These are phyloP conservation scores for Amblyraja radiata DNA, from an alignment of 2,797 vertebrate species.

Conservation along the genomic window DNA sequence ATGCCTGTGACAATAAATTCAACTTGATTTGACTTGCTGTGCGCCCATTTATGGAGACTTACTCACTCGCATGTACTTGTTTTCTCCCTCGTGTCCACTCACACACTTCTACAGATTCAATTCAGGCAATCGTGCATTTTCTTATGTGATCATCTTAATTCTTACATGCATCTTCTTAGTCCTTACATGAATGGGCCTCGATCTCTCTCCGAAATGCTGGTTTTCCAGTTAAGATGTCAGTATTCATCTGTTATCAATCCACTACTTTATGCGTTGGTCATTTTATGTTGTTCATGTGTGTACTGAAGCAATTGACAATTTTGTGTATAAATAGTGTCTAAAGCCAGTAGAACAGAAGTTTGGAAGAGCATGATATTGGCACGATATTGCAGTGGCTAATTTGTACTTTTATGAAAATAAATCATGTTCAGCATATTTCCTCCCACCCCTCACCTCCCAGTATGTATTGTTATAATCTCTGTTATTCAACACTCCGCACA, in stretches of 20 bases:
- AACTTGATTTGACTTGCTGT: too few species aligned
- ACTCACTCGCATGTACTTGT: too few species aligned
- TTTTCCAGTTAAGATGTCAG: background rate
- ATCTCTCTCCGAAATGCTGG: background rate
- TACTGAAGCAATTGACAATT: background rate
- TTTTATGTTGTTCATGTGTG: background rate
- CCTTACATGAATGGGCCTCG: background rate
- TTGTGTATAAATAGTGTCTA: background rate
- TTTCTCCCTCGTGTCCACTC: background rate
- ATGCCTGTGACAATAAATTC: too few species aligned
- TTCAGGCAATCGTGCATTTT: too few species aligned
- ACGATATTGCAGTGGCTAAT: background rate
- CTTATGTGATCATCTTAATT: background rate
- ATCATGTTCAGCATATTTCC: background rate
- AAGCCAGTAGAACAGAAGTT: background rate
- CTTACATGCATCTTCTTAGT: background rate
- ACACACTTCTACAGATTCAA: background rate
- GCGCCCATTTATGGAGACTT: too few species aligned
- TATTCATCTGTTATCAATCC: background rate
- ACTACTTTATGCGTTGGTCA: background rate
- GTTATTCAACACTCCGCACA: background rate
- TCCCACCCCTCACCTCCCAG: too few species aligned
- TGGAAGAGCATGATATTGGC: background rate
- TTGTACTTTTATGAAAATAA: background rate
- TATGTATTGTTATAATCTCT: too few species aligned